Base-by-base conservation (phyloP, 2,113 vertebrate genomes). In the Sylvia atricapilla region DNA sequence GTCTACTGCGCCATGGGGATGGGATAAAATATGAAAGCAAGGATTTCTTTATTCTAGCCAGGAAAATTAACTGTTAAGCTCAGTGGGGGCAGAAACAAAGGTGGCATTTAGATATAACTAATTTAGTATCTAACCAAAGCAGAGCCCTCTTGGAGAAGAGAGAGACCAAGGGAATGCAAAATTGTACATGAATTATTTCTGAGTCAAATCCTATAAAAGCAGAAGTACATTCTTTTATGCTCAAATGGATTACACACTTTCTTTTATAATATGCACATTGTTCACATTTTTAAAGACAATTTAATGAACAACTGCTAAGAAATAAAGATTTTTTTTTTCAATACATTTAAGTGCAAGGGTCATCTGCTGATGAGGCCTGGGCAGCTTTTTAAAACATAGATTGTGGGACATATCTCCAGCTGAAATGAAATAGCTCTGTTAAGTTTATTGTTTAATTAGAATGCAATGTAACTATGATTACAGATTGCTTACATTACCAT, bases 21-120 rank as follows among this genome's bases (percentile, higher is more conserved):
- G 49, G 62, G 49, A 92, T 89, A 81, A 95, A 95, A 97, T 83
- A 94, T 88, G 84, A 96, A 95, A 96, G 93, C 47, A 81, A 94
- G 58, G 35, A 73, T 82, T 93, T 92, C 62, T 94, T 91, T 93
- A 92, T 95, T 94, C 76, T 91, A 90, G 47, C 63, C 80, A 92
- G 79, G 90, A 96, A 97, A 95, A 96, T 93, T 95, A 95, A 94
- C 93, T 96, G 72, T 94, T 96, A 90, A 95, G 41, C 92, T 95
- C 94, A 96, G 91, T 95, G 67, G 81, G 92, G 89, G 88, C 62
- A 95, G 80, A 94, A 92, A 92, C 2, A 20, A 94, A 90, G 91
- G 76, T 94, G 47, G 93, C 87, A 94, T 96, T 97, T 97, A 96
- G 84, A 90, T 88, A 93, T 50, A 91, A 96, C 81, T 96, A 96